Evolutionary conservation across 2,113 vertebrate genomes (phyloP), one percentile per base, ranked within the genome.

Genomic region (Oriolus oriolus): DNA sequence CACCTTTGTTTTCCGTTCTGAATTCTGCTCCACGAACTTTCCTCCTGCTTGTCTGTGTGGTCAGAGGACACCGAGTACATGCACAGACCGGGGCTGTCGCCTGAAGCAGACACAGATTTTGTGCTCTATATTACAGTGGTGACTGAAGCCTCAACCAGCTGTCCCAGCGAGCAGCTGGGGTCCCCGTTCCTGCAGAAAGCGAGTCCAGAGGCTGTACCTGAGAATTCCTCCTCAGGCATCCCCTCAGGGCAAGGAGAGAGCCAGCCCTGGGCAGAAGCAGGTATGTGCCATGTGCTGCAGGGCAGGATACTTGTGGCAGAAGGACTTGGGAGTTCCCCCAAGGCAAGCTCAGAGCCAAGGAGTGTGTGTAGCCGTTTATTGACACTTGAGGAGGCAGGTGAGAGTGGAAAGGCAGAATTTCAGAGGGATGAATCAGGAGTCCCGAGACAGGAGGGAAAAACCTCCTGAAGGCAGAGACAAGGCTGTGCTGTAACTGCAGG

Each of bases 251-350:
- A 23, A 45, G 90, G 66, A 90, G 75, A 65, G 53, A 90, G 59
- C 57, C 94, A 73, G 75, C 82, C 85, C 50, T 93, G 95, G 90
- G 66, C 79, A 77, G 95, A 69, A 73, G 31, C 20, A 79, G 96
- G 95, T 97, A 97, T 2, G 95, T 94, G 61, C 41, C 30, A 1
- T 39, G 68, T 81, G 91, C 89, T 84, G 37, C 0, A 0, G 82
- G 85, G 35, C 30, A 64, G 63, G 79, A 24, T 26, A 2, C 63
- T 31, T 7, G 41, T 31, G 73, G 68, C 37, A 61, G 52, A 54
- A 89, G 73, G 77, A 56, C 31, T 63, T 78, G 9, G 7, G 30
- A 68, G 81, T 6, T 41, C 28, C 84, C 66, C 41, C 41, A 50
- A 16, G 73, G 84, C 89, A 84, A 57, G 45, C 65, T 56, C 5